Conservation (phyloP, 1,140 invertebrate genomes). For the Mizuhopecten yessoensis region DNA sequence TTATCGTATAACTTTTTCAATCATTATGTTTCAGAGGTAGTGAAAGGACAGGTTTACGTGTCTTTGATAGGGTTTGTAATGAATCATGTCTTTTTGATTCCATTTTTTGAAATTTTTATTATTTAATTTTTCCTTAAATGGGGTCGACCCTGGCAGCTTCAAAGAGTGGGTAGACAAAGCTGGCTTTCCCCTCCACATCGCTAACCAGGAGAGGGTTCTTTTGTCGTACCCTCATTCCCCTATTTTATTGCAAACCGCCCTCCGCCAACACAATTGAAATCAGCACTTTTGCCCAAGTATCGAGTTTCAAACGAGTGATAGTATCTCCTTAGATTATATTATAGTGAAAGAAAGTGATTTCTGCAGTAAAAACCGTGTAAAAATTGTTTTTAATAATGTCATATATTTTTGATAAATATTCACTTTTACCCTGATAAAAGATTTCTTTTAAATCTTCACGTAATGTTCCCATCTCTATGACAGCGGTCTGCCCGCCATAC, state of each 20-base stretch:
- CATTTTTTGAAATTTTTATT: conserved; percentile 36
- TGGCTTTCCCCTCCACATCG: background rate
- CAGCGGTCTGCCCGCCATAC: background rate
- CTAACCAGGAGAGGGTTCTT: background rate
- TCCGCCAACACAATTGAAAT: conserved; percentile 12
- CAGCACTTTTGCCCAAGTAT: background rate
- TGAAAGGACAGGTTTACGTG: background rate
- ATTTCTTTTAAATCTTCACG: conserved; percentile 39
- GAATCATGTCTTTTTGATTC: conserved; percentile 39
- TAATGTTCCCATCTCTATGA: background rate
- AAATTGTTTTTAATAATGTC: conserved; percentile 39
- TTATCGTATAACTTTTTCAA: background rate
- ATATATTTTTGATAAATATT: conserved; percentile 40
- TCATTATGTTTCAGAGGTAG: background rate
- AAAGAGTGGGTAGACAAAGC: conserved; percentile 25
- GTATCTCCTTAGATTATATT: background rate
- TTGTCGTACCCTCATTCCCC: background rate
- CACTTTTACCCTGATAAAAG: conserved; percentile 17
- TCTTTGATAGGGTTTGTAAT: background rate
- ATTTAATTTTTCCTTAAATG: conserved; percentile 40
- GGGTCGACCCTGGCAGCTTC: conserved; percentile 23
- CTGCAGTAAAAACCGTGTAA: conserved; percentile 34
- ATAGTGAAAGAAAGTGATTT: conserved; percentile 39
- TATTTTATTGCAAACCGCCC: conserved; percentile 34
- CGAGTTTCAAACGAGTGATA: conserved; percentile 33